Percentiles rank a stretch among this genome's conserved stretches.
Evolutionary conservation across 1,140 invertebrate species (phyloP).

Genomic region (Lutraria rhynchaena): DNA sequence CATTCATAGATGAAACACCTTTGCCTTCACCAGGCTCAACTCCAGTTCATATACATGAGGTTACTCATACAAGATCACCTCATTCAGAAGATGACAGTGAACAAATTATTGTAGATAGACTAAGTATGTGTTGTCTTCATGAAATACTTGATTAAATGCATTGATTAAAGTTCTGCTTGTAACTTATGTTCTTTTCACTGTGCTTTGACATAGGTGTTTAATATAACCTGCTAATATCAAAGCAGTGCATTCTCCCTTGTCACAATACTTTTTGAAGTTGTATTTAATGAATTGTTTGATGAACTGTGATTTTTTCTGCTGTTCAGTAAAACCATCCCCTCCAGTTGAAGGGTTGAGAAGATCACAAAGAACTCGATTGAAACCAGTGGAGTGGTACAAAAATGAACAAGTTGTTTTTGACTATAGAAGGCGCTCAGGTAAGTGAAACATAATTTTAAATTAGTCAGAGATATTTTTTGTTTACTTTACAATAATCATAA

Average conservation of each 20-base stretch:
- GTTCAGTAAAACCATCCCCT: slow-evolving; percentile 63
- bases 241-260: not conserved
- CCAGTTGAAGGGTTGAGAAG: slow-evolving; percentile 64
- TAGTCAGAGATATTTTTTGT: no score
- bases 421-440: slow-evolving; percentile 63
- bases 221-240: no score
- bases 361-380: slow-evolving; percentile 67
- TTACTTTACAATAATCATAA: no score
- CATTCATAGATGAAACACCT: slow-evolving; percentile 6
- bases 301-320: not conserved
- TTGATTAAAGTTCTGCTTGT: no score
- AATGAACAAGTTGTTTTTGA: slow-evolving; percentile 70
- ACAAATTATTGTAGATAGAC: slow-evolving; percentile 5
- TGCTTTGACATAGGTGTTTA: no score
- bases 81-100: not conserved
- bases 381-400: slow-evolving; percentile 66
- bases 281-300: no score
- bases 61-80: slow-evolving; percentile 9
- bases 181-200: no score
- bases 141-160: no score
- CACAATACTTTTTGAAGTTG: not conserved
- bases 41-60: slow-evolving; percentile 31
- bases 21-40: slow-evolving; percentile 9
- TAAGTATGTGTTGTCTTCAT: no score
- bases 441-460: no score